Evolutionary conservation across 35 echinoderm and acorn worm genomes (phyloP).

Genomic region (Ophioderma brevispina): DNA sequence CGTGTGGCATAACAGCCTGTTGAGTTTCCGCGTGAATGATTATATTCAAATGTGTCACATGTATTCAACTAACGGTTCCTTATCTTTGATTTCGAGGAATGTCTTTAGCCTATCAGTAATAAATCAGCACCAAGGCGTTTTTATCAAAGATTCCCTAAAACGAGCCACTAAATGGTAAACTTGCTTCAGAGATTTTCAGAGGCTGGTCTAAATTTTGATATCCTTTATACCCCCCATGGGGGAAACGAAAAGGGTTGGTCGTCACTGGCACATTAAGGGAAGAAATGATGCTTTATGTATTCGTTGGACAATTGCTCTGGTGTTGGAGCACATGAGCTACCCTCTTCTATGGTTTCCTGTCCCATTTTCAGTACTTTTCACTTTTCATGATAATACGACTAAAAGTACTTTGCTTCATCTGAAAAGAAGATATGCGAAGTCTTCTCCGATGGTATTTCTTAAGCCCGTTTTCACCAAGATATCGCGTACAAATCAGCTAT

Average conservation of each 20-base stretch:
- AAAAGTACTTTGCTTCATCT: constrained; percentile 13
- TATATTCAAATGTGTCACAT: neutral
- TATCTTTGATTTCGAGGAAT: constrained; percentile 8
- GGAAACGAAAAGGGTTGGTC: constrained; percentile 8
- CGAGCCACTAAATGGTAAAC: constrained; percentile 9
- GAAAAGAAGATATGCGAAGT: neutral
- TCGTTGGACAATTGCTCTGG: neutral
- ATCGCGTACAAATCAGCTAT: constrained; percentile 37
- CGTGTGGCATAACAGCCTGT: neutral
- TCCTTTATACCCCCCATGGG: no score
- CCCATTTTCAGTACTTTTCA: neutral
- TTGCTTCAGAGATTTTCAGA: neutral
- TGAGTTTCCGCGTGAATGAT: neutral
- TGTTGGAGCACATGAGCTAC: neutral
- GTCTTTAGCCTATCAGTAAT: neutral
- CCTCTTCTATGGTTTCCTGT: neutral
- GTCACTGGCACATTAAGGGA: neutral
- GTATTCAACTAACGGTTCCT: neutral
- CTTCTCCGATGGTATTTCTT: neutral
- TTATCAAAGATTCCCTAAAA: constrained; percentile 16
- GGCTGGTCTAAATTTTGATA: constrained; percentile 8
- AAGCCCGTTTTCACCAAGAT: constrained; percentile 37
- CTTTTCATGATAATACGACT: constrained; percentile 15
- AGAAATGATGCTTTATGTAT: constrained; percentile 15
- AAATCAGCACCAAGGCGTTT: neutral